phyloP scores from a whole-genome alignment of 2,888 invertebrate species.

The Sinodicranocentrus sp. region DNA sequence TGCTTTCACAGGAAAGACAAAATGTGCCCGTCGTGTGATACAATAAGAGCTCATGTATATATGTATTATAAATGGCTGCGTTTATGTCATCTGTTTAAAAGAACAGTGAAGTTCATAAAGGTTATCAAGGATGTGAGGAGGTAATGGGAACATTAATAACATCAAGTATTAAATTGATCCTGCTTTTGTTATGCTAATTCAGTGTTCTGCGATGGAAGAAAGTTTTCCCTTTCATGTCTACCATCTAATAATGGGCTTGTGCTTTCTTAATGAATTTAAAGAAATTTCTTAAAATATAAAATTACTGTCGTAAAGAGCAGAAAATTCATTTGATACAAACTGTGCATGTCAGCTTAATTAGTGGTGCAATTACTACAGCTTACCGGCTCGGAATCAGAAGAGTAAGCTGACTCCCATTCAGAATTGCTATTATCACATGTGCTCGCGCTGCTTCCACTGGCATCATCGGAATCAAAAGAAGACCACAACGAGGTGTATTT shows the following conservation, averaged over 20 bases:
- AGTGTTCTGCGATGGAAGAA: too few relatives aligned
- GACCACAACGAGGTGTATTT: conserved; percentile 63
- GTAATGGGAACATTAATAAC: too few relatives aligned
- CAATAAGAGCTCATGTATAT: not conserved
- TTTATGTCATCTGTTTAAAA: too few relatives aligned
- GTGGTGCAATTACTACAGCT: conserved; percentile 17
- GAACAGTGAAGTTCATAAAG: too few relatives aligned
- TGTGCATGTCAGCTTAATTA: not conserved
- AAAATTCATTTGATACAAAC: too few relatives aligned
- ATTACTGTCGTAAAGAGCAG: not conserved
- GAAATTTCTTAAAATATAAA: not conserved
- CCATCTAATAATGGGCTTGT: too few relatives aligned
- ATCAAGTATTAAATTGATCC: too few relatives aligned
- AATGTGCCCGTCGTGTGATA: too few relatives aligned
- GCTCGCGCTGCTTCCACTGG: conserved; percentile 60
- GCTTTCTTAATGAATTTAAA: too few relatives aligned
- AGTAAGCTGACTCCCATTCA: conserved; percentile 68
- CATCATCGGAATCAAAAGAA: conserved; percentile 65
- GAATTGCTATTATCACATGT: conserved; percentile 67
- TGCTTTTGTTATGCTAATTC: too few relatives aligned
- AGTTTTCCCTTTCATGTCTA: too few relatives aligned
- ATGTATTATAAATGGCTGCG: not conserved
- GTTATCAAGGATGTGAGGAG: too few relatives aligned
- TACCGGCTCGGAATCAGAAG: conserved; percentile 71
- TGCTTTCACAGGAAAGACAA: not conserved